Evolutionary conservation across 2,888 invertebrate genomes (phyloP), one percentile per base, ranked within the genome.

Genomic region (Sarcophaga rosellei): DNA sequence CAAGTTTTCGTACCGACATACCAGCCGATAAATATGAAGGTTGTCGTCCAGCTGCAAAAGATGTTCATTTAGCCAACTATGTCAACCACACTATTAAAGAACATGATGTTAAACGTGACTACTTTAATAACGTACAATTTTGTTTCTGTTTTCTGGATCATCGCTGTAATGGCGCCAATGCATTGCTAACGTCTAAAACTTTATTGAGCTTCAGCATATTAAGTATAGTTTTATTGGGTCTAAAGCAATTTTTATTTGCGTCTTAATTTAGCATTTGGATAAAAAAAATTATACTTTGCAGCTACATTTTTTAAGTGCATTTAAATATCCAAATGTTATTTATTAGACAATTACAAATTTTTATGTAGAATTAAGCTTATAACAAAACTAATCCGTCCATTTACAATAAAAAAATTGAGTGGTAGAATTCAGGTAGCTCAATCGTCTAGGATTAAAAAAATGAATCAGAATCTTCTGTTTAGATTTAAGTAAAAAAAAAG

Each of bases 21-120:
- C 98, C 98, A 8, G 97, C 98, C 0, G 98, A 98, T 92, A 96
- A 96, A 84, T 98, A 98, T 91, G 98, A 98, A 93, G 98, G 98
- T 0, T 98, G 98, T 90, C 94, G 98, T 79, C 94, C 95, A 11
- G 96, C 97, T 35, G 96, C 97, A 0, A 95, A 95, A 89, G 97
- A 98, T 93, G 94, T 96, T 1, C 96, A 95, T 89, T 93, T 98
- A 85, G 97, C 96, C 0, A 96, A 98, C 92, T 98, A 97, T 92
- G 98, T 98, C 0, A 97, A 97, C 91, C 97, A 97, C 91, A 95
- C 96, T 3, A 96, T 98, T 68, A 96, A 96, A 89, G 97, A 98
- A 92, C 94, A 97, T 75, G 98, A 98, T 91, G 95, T 98, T 45
- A 96, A 96, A 91, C 95, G 98, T 89, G 95, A 97, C 90, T 96